Base-by-base conservation (phyloP, 2,888 invertebrate genomes). In the Ametastegia equiseti region DNA sequence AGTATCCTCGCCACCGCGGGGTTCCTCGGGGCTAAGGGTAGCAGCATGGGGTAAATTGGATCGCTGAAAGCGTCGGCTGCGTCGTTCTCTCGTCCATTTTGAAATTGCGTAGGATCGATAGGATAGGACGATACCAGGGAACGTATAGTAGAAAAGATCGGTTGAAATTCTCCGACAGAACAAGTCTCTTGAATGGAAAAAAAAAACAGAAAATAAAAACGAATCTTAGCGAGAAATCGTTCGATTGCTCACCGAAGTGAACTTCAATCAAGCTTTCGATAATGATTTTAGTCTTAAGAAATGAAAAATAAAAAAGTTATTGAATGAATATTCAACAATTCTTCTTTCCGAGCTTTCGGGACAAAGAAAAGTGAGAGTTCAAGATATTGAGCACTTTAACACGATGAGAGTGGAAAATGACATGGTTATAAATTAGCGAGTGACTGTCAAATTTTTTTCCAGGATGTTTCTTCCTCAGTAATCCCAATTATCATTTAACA, bases 101-200 rank as follows among this genome's bases (percentile, higher is more conserved):
- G 71, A n/a, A 71, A 71, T 47, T 71, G 47, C 71, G 42, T 71
- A 47, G 15, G 71, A 47, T 71, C 71, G 47, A 71, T 71, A 27
- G 30, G 15, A 30, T 27, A 30, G 71, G 47, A 67, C 23, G 67
- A 67, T 67, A 11, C 19, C 9, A 67, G 39, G 19, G 19, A 67
- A 60, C 30, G 60, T 42, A 6, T 42, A 5, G 42, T 60, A 15
- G 60, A 0, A 30, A 9, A 30, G 30, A 60, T 60, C 60, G 30
- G 23, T 60, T 30, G 1, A 2, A 67, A 67, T 2, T 39, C n/a
- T 54, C 19, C 4, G 30, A 30, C 5, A 1, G 13, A 30, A 6
- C 30, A 30, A 30, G 5, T 5, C 60, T 4, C 27, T 0, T 1
- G 30, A 30, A 30, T 30, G n/a, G 15, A 13, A 1, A 27, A 7